Base-by-base conservation (phyloP, 2,113 vertebrate species). In the Cynocephalus volans region DNA sequence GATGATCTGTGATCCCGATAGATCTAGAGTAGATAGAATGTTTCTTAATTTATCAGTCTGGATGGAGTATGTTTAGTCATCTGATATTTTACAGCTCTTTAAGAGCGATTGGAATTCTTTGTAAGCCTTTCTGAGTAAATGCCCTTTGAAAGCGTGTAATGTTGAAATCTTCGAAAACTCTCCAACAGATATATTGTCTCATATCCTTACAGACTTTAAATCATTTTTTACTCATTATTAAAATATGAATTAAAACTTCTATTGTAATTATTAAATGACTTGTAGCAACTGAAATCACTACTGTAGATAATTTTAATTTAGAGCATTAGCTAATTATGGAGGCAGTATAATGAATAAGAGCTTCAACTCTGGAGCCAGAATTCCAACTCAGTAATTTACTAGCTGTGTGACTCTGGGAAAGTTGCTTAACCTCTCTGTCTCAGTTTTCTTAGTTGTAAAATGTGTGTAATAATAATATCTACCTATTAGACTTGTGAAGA, bases 211-310 rank as follows among this genome's bases (percentile, higher is more conserved):
- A 62, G 73, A 50, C 58, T 83, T 80, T 11, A n/a, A 67, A 26
- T 80, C 3, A 33, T 48, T 89, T 96, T 86, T 90, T 69, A 56
- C 60, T 95, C 8, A 72, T 90, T 95, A 60, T 69, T 88, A 85
- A 96, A 77, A 31, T 60, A 33, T 62, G 3, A 77, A 41, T 77
- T 81, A 26, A 45, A 41, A 48, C 85, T 84, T 73, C n/a, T 77
- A 1, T 88, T 89, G 28, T 5, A 58, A 24, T 76, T 96, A 41
- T 89, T 90, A 76, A 77, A 70, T 93, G 60, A 85, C 23, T 96
- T 76, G 67, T 3, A 88, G 48, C 48, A 83, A 36, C 36, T 83
- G 31, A 58, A 92, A 45, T 92, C 21, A 9, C 31, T 88, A 19
- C 41, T 58, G 26, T 90, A n/a, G 90, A 60, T 93, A n/a, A 72